Evolutionary conservation across 2,888 invertebrate species (phyloP), one percentile per base, ranked within the genome.

Genomic region (Entomobrya multifasciata): DNA sequence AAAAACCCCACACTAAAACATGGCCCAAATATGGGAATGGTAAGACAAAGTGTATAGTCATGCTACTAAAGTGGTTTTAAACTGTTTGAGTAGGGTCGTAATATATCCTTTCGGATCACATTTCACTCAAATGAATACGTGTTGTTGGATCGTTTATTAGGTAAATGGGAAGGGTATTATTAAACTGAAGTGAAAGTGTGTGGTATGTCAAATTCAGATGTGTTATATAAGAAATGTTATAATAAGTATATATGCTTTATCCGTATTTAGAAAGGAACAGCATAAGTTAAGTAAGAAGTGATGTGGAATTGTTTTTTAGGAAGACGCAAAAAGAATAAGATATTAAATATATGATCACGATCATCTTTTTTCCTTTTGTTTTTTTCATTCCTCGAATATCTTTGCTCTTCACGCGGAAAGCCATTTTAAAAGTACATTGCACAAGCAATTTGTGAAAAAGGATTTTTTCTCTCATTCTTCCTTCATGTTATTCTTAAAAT

Each of bases 141-240:
- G 83, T 49, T 30, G 76, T 17, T 52, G 62, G 76, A 52, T 76
- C 83, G 62, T 83, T 83, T 83, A 83, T 83, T 83, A 82, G 62
- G 49, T 60, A 72, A 81, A 81, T 81, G 70, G 55, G 67, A 79
- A 67, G 52, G 65, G 36, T 67, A 52, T 79, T 36, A 79, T 67
- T 65, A 52, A 67, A 65, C 22, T 22, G 36, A 6, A 8, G 36
- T 36, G 8, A 36, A 36, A 36, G 36, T 36, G 36, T 36, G 36
- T 36, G 36, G 36, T 4, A 36, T n/a, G n/a, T n/a, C n/a, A n/a
- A n/a, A n/a, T n/a, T n/a, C n/a, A n/a, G n/a, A n/a, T n/a, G n/a
- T n/a, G n/a, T n/a, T n/a, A n/a, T n/a, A n/a, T n/a, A n/a, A n/a
- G n/a, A n/a, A n/a, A n/a, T n/a, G n/a, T n/a, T n/a, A n/a, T n/a